Base-by-base conservation (phyloP, 92 coral and sea anemone species). In the Anthopleura xanthogrammica region DNA sequence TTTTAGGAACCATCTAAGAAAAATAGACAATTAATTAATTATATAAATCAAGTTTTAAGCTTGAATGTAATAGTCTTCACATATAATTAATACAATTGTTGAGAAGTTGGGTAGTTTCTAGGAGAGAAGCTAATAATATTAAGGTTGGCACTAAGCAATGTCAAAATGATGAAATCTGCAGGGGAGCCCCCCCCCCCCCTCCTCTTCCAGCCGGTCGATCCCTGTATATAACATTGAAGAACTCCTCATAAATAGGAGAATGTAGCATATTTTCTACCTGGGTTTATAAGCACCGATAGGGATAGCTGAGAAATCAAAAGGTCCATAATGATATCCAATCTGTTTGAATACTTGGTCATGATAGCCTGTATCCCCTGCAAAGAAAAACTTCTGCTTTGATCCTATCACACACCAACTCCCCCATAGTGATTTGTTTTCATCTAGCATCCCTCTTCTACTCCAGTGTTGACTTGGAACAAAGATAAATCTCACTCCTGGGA, bases 281-380 rank as follows among this genome's bases (percentile, higher is more conserved):
- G 98, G 98, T 79, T 95, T 87, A 74, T 95, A 95, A 24, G 98
- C 96, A 41, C 98, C 98, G 22, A 95, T 95, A 13, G 98, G 98
- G 50, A 95, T 91, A 4, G 98, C 98, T 1, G 98, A 94, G 71
- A 95, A 54, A 72, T 95, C 98, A 90, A 95, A 90, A 22, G 98
- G 98, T n/a, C 98, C 98, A 90, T 58, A 89, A 52, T 71, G 84
- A 66, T 87, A 82, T 52, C 98, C 98, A 83, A 95, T 92, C 85
- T 90, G 92, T 82, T 92, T 85, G 75, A 95, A 95, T 19, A 88
- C 95, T 68, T 83, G 83, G 3, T 79, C 82, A 76, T 93, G 85
- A 77, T 95, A 95, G 4, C 94, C 98, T 39, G 98, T 90, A 76
- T 95, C 98, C 1, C 98, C 98, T 23, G 89, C 97, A 87, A 95